Percentiles rank a stretch among this genome's conserved stretches.
These are phyloP conservation scores for Coryphaenoides rupestris DNA, from an alignment of 2,113 vertebrate genomes.

Conservation along the genomic window DNA sequence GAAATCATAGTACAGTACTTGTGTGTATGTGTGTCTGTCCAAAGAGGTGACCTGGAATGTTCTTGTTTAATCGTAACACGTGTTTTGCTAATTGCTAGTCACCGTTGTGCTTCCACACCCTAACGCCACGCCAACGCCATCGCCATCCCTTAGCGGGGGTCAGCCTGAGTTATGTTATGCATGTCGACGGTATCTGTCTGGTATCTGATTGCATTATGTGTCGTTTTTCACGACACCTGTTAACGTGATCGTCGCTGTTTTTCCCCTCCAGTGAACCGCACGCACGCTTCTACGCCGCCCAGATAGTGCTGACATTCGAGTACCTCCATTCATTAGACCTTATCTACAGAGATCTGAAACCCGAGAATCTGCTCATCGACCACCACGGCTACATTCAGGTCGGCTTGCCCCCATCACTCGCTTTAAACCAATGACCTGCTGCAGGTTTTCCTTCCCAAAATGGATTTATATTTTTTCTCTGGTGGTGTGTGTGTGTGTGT, in stretches of 20 bases:
- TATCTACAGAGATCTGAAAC: constrained; percentile 99
- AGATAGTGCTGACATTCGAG: constrained; percentile 99
- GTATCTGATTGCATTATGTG: not conserved
- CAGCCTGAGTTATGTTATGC: too few species aligned
- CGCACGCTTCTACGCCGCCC: constrained; percentile 96
- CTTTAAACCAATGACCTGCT: not conserved
- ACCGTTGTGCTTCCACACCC: too few species aligned
- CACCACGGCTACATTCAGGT: constrained; percentile 99
- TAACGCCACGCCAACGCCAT: too few species aligned
- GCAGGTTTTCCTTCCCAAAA: too few species aligned
- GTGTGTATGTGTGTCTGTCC: too few species aligned
- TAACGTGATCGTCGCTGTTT: constrained; percentile 23
- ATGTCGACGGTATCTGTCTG: too few species aligned
- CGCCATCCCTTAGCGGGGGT: too few species aligned
- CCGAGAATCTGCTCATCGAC: constrained; percentile 98
- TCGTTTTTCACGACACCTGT: not conserved
- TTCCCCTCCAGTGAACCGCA: constrained; percentile 86
- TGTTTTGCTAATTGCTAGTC: too few species aligned
- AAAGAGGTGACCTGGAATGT: too few species aligned
- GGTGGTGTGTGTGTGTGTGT: not conserved
- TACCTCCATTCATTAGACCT: constrained; percentile 99
- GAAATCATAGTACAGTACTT: too few species aligned
- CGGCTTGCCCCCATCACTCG: constrained; percentile 7
- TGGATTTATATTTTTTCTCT: not conserved
- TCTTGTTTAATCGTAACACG: too few species aligned